Conservation (phyloP, 2,888 invertebrate species). For the Scaptomyza parva region DNA sequence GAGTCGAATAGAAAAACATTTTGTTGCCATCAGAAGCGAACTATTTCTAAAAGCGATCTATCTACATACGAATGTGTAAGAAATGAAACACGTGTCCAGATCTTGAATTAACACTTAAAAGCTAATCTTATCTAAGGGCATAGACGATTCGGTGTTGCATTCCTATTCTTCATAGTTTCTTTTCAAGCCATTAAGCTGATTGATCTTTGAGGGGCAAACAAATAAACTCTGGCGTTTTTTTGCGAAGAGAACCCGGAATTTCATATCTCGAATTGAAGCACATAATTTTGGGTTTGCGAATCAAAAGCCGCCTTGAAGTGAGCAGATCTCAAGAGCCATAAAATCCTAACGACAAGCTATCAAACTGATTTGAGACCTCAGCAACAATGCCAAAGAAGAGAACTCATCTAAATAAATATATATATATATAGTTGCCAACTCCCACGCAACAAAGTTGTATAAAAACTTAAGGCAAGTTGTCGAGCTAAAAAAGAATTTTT, state of each 20-base stretch:
- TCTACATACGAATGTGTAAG: conserved; percentile 25
- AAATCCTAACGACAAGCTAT: conserved; percentile 60
- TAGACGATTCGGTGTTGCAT: conserved; percentile 1
- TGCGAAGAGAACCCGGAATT: conserved; percentile 68
- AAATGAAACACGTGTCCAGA: conserved; percentile 1
- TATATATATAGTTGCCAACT: conserved; percentile 46
- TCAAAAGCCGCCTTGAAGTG: conserved; percentile 50
- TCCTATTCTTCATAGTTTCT: conserved; percentile 15
- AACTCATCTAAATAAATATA: conserved; percentile 61
- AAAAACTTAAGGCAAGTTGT: conserved; percentile 23
- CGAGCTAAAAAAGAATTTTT: conserved; percentile 35
- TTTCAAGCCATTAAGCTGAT: conserved; percentile 45
- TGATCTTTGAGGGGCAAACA: conserved; percentile 43
- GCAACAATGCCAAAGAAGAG: conserved; percentile 23
- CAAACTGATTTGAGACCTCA: conserved; percentile 16
- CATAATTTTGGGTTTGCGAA: conserved; percentile 45
- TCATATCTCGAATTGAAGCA: conserved; percentile 55
- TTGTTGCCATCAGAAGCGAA: conserved; percentile 37
- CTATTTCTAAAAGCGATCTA: conserved; percentile 30
- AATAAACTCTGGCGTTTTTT: conserved; percentile 36
- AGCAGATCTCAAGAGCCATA: conserved; percentile 62
- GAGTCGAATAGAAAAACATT: conserved; percentile 28
- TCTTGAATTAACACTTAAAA: neutral
- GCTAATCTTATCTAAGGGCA: neutral
- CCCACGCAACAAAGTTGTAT: conserved; percentile 61